These are phyloP conservation scores for Oophaga sylvatica DNA, from an alignment of 2,797 vertebrate genomes.

Conservation along the genomic window DNA sequence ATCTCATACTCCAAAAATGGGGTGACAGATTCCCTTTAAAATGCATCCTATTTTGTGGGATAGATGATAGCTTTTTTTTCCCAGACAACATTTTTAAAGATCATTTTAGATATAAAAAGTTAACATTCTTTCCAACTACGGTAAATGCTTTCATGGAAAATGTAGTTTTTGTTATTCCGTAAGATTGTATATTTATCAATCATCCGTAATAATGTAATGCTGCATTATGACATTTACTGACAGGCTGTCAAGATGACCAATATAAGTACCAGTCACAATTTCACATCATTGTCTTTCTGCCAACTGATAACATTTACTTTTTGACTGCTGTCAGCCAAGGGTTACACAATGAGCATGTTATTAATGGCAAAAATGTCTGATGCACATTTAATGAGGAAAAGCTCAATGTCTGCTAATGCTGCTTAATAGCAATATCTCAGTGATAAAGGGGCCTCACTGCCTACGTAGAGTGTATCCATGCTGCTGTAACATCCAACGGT, in stretches of 20 bases:
- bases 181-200: background rate
- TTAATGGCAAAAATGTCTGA: constrained; percentile 7
- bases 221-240: constrained; percentile 3
- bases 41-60: too few species aligned
- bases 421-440: background rate
- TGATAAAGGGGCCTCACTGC: background rate
- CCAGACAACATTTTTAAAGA: too few species aligned
- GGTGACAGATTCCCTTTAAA: too few species aligned
- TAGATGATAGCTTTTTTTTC: too few species aligned
- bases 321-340: constrained; percentile 13
- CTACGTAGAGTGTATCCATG: background rate
- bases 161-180: constrained; percentile 1
- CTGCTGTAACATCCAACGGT: background rate
- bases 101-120: background rate
- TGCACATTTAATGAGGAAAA: constrained; percentile 13
- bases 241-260: constrained; percentile 17
- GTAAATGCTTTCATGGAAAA: background rate
- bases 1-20: too few species aligned
- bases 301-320: constrained; percentile 29
- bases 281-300: constrained; percentile 13
- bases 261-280: constrained; percentile 7
- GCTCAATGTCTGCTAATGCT: background rate
- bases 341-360: constrained; percentile 17
- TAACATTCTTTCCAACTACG: background rate
- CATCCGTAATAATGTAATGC: background rate